These are phyloP conservation scores for Microplitis deprimator DNA, from an alignment of 2,888 invertebrate species.

Conservation along the genomic window DNA sequence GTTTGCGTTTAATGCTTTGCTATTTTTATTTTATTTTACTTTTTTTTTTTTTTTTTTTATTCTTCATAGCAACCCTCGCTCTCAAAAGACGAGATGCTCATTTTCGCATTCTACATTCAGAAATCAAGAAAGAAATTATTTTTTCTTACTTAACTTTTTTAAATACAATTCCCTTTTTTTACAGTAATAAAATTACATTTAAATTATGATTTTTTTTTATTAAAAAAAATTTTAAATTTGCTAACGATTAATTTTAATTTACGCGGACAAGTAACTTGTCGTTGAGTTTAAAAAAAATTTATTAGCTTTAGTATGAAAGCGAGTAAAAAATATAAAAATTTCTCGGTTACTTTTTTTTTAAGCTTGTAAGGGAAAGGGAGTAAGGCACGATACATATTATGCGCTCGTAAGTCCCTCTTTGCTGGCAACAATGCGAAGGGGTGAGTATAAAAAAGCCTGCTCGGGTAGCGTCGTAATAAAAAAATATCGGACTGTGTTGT, in stretches of 20 bases:
- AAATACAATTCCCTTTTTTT: too few species aligned
- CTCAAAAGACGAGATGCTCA: slow-evolving; percentile 41
- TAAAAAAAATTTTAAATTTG: too few species aligned
- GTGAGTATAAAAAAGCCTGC: slow-evolving; percentile 34
- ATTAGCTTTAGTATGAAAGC: slow-evolving; percentile 16
- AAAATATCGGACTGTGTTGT: slow-evolving; percentile 64
- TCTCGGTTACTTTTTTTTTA: neutral
- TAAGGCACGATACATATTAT: slow-evolving; percentile 35
- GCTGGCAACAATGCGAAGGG: slow-evolving; percentile 54
- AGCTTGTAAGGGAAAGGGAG: slow-evolving; percentile 22
- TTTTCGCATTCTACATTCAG: slow-evolving; percentile 45
- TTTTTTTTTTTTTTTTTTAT: too few species aligned
- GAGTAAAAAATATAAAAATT: slow-evolving; percentile 17
- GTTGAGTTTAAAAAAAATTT: slow-evolving; percentile 18
- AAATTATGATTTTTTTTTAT: too few species aligned
- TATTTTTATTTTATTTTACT: slow-evolving; percentile 57
- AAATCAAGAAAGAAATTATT: neutral
- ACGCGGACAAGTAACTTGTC: neutral
- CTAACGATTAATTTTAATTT: too few species aligned
- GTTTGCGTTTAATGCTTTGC: slow-evolving; percentile 68
- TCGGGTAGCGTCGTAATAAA: slow-evolving; percentile 57
- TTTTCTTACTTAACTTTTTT: neutral
- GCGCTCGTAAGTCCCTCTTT: slow-evolving; percentile 38
- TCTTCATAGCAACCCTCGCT: slow-evolving; percentile 16
- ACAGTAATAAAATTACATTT: too few species aligned